Evolutionary conservation across 2,888 invertebrate species (phyloP).

Genomic region (Andrena chrysosceles): DNA sequence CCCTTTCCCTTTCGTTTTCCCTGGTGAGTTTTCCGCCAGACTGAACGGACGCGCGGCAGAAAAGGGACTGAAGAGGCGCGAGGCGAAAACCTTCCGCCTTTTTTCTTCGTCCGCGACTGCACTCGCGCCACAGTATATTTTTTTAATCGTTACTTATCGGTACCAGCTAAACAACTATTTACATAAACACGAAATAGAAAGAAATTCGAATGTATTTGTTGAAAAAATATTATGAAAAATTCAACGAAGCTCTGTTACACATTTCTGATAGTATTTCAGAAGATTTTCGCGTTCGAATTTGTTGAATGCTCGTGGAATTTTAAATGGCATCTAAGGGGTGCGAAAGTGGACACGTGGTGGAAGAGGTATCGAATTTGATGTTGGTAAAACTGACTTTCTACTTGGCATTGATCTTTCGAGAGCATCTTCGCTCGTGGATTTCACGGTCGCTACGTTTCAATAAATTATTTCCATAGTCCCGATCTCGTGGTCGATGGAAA

Average conservation of each 20-base stretch:
- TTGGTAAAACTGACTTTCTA: neutral
- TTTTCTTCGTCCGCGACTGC: slow-evolving; percentile 9
- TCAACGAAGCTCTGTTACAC: neutral
- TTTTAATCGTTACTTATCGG: neutral
- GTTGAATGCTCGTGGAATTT: no score
- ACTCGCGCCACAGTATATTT: neutral
- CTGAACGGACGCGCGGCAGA: slow-evolving; percentile 35
- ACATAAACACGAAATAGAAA: neutral
- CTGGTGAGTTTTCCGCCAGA: slow-evolving; percentile 52
- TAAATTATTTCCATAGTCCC: neutral
- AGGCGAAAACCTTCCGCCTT: neutral
- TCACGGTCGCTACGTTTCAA: neutral
- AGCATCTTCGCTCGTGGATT: neutral
- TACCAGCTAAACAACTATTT: neutral
- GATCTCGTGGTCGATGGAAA: neutral
- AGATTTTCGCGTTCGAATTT: no score
- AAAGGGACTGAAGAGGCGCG: slow-evolving; percentile 15
- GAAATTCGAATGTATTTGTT: neutral
- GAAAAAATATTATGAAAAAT: neutral
- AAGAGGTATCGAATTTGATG: no score
- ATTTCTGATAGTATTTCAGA: no score
- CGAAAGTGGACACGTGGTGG: no score
- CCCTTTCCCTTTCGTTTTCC: slow-evolving; percentile 72
- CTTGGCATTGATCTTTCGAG: neutral
- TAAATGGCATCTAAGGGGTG: no score